phyloP scores from a whole-genome alignment of 2,888 invertebrate genomes.

The Habrosyne pyritoides region DNA sequence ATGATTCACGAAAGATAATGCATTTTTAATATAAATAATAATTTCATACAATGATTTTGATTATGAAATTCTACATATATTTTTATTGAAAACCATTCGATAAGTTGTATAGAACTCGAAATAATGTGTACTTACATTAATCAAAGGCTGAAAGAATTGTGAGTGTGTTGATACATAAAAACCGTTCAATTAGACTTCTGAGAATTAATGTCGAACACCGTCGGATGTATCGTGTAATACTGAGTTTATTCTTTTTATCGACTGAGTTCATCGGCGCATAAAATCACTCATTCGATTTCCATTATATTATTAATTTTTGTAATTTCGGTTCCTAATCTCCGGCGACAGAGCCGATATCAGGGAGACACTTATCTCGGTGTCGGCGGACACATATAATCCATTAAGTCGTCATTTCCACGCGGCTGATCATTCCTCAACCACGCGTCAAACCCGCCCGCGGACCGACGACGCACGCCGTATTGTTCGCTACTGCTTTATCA shows the following conservation, averaged over 20 bases:
- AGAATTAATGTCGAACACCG: constrained; percentile 45
- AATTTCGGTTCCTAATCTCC: constrained; percentile 78
- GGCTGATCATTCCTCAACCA: constrained; percentile 81
- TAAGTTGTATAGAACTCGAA: not conserved
- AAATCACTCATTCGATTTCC: constrained; percentile 71
- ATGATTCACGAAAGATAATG: constrained; percentile 48
- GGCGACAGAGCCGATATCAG: constrained; percentile 69
- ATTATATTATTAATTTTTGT: constrained; percentile 80
- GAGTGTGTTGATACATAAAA: not conserved
- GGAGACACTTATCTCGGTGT: constrained; percentile 81
- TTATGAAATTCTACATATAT: not conserved
- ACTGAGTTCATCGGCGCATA: constrained; percentile 60
- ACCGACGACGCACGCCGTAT: constrained; percentile 56
- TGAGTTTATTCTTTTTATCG: constrained; percentile 55
- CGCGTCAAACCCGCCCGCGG: constrained; percentile 77
- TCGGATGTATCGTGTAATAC: constrained; percentile 39
- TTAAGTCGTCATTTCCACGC: constrained; percentile 83
- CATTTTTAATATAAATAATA: not conserved
- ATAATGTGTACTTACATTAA: not conserved
- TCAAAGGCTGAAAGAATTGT: not conserved
- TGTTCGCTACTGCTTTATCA: constrained; percentile 80
- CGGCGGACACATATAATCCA: constrained; percentile 82
- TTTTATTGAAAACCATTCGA: not conserved
- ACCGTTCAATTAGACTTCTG: constrained; percentile 20
- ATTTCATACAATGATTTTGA: not conserved